A percentile compares a stretch with the other conserved stretches of the same genome.
phyloP scores from a whole-genome alignment of 2,888 invertebrate species.

The Apeira syringaria region DNA sequence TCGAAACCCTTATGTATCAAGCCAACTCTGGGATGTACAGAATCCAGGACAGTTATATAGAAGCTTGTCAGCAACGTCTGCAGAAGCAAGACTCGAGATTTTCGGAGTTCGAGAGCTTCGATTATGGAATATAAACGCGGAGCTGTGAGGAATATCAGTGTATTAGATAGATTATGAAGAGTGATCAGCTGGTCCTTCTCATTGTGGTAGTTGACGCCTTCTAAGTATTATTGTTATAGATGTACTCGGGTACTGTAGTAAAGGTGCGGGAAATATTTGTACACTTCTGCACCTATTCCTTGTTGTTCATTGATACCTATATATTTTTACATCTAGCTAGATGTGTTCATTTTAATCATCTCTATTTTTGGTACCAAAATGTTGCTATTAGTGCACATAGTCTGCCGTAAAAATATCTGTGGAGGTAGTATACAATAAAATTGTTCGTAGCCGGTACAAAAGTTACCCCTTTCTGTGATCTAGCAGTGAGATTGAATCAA shows the following conservation, averaged over 20 bases:
- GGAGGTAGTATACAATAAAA: constrained; percentile 28
- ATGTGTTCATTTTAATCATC: constrained; percentile 77
- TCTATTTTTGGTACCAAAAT: constrained; percentile 80
- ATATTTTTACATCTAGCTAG: constrained; percentile 82
- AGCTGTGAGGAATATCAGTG: constrained; percentile 80
- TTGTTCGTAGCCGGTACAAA: constrained; percentile 13
- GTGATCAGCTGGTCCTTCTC: constrained; percentile 71
- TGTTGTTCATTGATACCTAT: constrained; percentile 82
- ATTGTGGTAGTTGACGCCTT: constrained; percentile 78
- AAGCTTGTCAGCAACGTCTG: constrained; percentile 93
- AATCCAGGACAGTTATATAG: constrained; percentile 93
- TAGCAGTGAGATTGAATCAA: constrained; percentile 15
- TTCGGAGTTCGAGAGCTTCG: constrained; percentile 92
- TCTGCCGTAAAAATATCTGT: constrained; percentile 39
- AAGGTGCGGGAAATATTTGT: constrained; percentile 79
- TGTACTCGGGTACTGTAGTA: constrained; percentile 68
- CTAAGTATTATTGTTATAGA: constrained; percentile 82
- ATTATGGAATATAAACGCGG: constrained; percentile 86
- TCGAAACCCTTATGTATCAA: constrained; percentile 96
- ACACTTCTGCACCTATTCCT: constrained; percentile 80
- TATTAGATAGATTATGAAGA: constrained; percentile 76
- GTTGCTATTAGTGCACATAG: constrained; percentile 40
- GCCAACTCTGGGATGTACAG: constrained; percentile 96
- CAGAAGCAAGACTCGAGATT: constrained; percentile 95
- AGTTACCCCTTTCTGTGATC: constrained; percentile 30